Evolutionary conservation across 2,888 invertebrate genomes (phyloP).

Genomic region (Oeneis ivallda): DNA sequence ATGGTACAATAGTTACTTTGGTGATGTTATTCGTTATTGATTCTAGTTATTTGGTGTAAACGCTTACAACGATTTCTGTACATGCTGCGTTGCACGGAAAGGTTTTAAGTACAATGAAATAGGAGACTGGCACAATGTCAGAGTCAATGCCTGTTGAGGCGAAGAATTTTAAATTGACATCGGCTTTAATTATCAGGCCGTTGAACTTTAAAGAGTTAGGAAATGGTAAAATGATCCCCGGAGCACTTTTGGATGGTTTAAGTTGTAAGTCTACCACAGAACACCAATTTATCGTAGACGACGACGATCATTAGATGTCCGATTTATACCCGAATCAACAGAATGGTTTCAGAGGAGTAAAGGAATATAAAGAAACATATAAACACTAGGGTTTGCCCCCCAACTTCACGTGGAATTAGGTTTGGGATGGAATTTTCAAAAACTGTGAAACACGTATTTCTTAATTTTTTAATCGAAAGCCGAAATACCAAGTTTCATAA

Average conservation of each 20-base stretch:
- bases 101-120: constrained; percentile 40
- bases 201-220: constrained; percentile 67
- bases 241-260: constrained; percentile 57
- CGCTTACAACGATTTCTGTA: too few relatives aligned
- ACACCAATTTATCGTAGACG: background rate
- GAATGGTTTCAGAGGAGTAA: too few relatives aligned
- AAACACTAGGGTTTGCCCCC: too few relatives aligned
- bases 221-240: constrained; percentile 76
- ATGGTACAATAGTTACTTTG: background rate
- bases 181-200: constrained; percentile 72
- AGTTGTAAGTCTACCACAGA: constrained; percentile 40
- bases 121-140: constrained; percentile 48
- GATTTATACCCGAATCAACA: too few relatives aligned
- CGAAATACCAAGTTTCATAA: too few relatives aligned
- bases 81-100: constrained; percentile 33
- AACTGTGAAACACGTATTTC: too few relatives aligned
- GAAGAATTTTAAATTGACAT: constrained; percentile 63
- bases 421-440: too few relatives aligned
- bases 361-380: too few relatives aligned
- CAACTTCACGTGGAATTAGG: too few relatives aligned
- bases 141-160: constrained; percentile 42
- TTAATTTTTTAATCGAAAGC: too few relatives aligned
- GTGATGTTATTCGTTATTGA: background rate
- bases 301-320: too few relatives aligned
- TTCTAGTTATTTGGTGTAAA: background rate